Evolutionary conservation across 2,888 invertebrate species (phyloP), one percentile per base, ranked within the genome.

Genomic region (Noctua pronuba): DNA sequence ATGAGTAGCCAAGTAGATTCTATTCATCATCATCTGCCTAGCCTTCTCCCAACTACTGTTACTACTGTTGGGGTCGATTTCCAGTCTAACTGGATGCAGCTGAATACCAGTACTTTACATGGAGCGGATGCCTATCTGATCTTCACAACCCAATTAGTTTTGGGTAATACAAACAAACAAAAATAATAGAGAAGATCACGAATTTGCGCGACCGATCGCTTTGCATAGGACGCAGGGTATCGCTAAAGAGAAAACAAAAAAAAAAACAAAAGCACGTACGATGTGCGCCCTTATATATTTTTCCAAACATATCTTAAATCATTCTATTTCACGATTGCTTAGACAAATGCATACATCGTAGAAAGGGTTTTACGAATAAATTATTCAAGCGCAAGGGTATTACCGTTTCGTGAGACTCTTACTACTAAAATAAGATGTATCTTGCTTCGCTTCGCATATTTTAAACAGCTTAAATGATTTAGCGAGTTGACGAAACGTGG

Each of bases 351-450:
- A 70, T 46, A 73, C 16, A 68, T 71, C 18, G 49, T 52, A 58
- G 55, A 75, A 76, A 67, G 58, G 83, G 67, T 82, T 82, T 62
- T 77, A 52, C 28, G 4, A 67, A 82, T 83, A 77, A 77, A 85
- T 73, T 68, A 83, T 83, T 82, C 73, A 85, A 35, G 38, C 31
- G 46, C 41, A 82, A 62, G 68, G 35, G 75, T 75, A 69, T 76
- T 85, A 80, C 55, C 18, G 74, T 55, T 75, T 71, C n/a, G 31
- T 58, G 21, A 58, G 41, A 46, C 16, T 55, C 58, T 62, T 58
- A 46, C 28, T 46, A 31, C 6, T 38, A 64, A 82, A 85, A 75
- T 75, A 46, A 70, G 52, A 73, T 65, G 55, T 75, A 60, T 71
- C 8, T 67, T 67, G 35, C n/a, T n/a, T n/a, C n/a, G n/a, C n/a